Base-by-base conservation (phyloP, 2,797 vertebrate genomes). In the Danionella dracula region DNA sequence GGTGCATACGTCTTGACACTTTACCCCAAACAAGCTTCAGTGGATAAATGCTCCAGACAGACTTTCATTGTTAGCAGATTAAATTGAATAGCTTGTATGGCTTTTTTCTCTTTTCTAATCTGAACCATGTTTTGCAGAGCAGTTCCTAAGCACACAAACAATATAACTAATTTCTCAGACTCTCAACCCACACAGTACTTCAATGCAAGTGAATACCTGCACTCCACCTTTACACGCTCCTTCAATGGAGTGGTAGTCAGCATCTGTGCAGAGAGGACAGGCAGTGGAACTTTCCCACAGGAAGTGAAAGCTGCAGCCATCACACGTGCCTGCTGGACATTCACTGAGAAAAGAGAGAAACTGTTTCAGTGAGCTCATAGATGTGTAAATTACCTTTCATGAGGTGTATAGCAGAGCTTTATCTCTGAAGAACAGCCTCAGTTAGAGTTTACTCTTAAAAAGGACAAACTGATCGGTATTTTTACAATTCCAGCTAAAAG, bases 221-320 rank as follows among this genome's bases (percentile, higher is more conserved):
- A 92, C 82, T 73, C 92, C 91, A 49, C 89, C 89, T 70, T 90
- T 94, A 82, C 97, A 99, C 58, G 90, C 95, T 54, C 93, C 94
- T 57, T 98, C 95, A 34, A 99, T 96, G 76, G 88, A 88, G 0
- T 96, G 96, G 76, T 92, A 97, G 81, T 99, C 94, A 21, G 85
- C 85, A 40, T 90, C 86, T 0, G 92, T 93, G 79, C 96, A 99
- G 48, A 92, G 90, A 8, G 96, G 95, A 73, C 97, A 99, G 12
- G 93, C 94, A 53, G 92, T 93, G 0, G 91, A 89, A 65, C 94
- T 96, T 79, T 98, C 93, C 96, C 96, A 99, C 4, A 98, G 68
- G 60, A 99, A 97, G 76, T 91, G 77, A 79, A 98, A 99, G 1
- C 84, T 89, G 78, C 96, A 99, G 40, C 97, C 95, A 19, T 99